Percentiles rank a stretch among this genome's conserved stretches.
Evolutionary conservation across 2,888 invertebrate species (phyloP).

Genomic region (Acronicta psi): DNA sequence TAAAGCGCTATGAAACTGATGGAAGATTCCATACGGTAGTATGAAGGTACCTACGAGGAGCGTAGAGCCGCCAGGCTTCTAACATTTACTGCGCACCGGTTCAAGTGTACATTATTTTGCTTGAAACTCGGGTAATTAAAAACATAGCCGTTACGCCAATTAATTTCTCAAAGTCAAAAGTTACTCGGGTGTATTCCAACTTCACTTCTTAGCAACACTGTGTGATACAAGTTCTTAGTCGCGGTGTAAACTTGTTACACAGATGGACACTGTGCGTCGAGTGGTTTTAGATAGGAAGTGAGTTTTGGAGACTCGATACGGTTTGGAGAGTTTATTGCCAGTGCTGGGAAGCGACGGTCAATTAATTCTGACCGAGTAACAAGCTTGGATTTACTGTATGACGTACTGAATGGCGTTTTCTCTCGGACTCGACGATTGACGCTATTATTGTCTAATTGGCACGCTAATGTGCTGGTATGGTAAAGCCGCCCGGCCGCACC

Average conservation of each 20-base stretch:
- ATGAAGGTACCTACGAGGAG: not conserved
- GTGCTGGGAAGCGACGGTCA: constrained; percentile 67
- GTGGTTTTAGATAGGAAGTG: constrained; percentile 24
- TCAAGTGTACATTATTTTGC: constrained; percentile 61
- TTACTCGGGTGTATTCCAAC: constrained; percentile 65
- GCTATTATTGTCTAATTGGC: constrained; percentile 67
- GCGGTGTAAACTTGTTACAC: constrained; percentile 15
- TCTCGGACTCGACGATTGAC: constrained; percentile 54
- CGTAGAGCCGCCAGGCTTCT: constrained; percentile 29
- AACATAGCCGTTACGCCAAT: constrained; percentile 84
- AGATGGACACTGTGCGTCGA: constrained; percentile 45
- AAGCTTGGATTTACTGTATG: constrained; percentile 68
- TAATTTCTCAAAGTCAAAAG: constrained; percentile 86
- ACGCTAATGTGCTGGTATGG: constrained; percentile 42
- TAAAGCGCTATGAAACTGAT: not conserved
- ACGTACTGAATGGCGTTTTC: constrained; percentile 59
- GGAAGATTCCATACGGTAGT: not conserved
- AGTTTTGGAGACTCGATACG: constrained; percentile 75
- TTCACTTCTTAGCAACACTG: constrained; percentile 40
- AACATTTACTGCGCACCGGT: constrained; percentile 46
- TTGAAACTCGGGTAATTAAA: constrained; percentile 76
- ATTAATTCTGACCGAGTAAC: constrained; percentile 77
- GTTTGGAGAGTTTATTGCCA: constrained; percentile 74
- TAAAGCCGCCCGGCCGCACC: constrained; percentile 1
- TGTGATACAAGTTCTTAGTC: constrained; percentile 23